These are phyloP conservation scores for Pogonophryne albipinna DNA, from an alignment of 2,797 vertebrate genomes.

Conservation along the genomic window DNA sequence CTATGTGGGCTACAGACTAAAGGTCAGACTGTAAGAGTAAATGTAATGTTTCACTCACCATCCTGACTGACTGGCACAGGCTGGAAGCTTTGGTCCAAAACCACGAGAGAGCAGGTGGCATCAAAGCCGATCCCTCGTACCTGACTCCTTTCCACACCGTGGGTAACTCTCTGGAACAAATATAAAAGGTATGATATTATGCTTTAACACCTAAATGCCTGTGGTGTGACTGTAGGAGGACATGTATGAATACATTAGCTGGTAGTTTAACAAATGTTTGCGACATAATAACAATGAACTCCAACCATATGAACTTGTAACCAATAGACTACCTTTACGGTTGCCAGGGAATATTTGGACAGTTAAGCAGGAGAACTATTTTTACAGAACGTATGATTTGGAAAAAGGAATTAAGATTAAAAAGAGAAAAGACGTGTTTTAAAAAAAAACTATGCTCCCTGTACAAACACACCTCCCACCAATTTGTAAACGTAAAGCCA, in stretches of 20 bases:
- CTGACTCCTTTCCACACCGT: slow-evolving; percentile 75
- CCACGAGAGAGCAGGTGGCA: slow-evolving; percentile 95
- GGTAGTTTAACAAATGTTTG: background rate
- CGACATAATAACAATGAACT: background rate
- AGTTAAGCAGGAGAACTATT: background rate
- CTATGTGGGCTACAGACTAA: too few relatives aligned
- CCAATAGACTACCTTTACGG: too few relatives aligned
- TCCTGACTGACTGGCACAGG: slow-evolving; percentile 90
- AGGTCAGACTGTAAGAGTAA: background rate
- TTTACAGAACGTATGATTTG: background rate
- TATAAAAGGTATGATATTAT: background rate
- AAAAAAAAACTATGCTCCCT: background rate
- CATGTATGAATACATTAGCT: background rate
- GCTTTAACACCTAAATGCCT: too few relatives aligned
- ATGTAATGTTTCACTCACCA: slow-evolving; percentile 77
- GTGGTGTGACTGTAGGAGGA: too few relatives aligned
- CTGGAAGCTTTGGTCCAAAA: slow-evolving; percentile 89
- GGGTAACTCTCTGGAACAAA: slow-evolving; percentile 85
- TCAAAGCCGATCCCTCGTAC: slow-evolving; percentile 94
- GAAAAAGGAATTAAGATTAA: background rate
- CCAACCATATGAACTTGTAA: background rate
- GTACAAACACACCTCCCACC: background rate
- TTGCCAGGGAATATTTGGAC: background rate
- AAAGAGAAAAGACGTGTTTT: too few relatives aligned
- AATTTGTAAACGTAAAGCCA: background rate